Evolutionary conservation across 2,888 invertebrate genomes (phyloP), one percentile per base, ranked within the genome.

Genomic region (Leucoma salicis): DNA sequence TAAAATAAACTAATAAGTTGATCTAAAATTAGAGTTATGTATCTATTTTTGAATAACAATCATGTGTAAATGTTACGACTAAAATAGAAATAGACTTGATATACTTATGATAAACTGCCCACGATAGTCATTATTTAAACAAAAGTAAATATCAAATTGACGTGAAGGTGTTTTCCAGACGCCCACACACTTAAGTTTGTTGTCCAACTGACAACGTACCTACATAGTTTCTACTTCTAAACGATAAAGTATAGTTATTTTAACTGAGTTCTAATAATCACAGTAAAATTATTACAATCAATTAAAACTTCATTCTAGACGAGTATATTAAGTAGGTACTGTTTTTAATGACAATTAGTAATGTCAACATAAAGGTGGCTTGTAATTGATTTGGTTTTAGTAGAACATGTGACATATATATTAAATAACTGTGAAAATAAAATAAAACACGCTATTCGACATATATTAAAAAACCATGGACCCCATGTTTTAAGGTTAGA

Each of bases 31-130:
- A n/a, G n/a, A n/a, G n/a, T n/a, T n/a, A n/a, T n/a, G n/a, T n/a
- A n/a, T 44, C 40, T 48, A 31, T 42, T 41, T 13, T 10, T 40
- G 14, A 18, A 35, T 25, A 45, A 28, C 42, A 42, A 44, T 46
- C 40, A 32, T 25, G 25, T 32, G 47, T 48, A 53, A 55, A 49
- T 49, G 47, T 14, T 28, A 29, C 31, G 32, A 15, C 42, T 15
- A 24, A 53, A 57, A 57, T 51, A 60, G 47, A 36, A 7, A 39
- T 44, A 27, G 25, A 24, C 48, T 40, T 46, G 40, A 41, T 31
- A 35, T 18, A 36, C 38, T 39, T 49, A 41, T 46, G 40, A 41
- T 31, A 35, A 16, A 36, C 38, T 39, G 29, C 34, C 46, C 44
- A 57, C 53, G 38, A 12, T 27, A 13, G 18, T 35, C 36, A 45